Conservation (phyloP, 2,113 vertebrate genomes). For the Dolichallabes microphthalmus region DNA sequence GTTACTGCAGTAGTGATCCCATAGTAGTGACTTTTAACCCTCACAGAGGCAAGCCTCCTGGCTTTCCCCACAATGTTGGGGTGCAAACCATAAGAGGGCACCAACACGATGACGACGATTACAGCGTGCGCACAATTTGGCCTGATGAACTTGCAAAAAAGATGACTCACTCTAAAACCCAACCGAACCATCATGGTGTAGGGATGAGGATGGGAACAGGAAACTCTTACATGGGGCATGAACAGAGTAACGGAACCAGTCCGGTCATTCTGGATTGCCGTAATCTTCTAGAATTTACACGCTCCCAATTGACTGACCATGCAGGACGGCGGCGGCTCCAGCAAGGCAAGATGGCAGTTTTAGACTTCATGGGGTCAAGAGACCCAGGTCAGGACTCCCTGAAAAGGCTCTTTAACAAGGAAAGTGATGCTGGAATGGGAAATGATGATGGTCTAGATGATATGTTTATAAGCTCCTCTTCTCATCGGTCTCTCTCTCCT, state of each 20-base stretch:
- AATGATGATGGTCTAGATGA: slow-evolving; percentile 62
- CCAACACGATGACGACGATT: slow-evolving; percentile 74
- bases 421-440: slow-evolving; percentile 58
- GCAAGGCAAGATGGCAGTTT: slow-evolving; percentile 76
- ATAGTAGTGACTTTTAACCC: slow-evolving; percentile 82
- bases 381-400: slow-evolving; percentile 69
- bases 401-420: slow-evolving; percentile 71
- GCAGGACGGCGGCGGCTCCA: slow-evolving; percentile 71
- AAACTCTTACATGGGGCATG: slow-evolving; percentile 55
- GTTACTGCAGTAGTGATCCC: slow-evolving; percentile 84
- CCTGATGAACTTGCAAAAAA: slow-evolving; percentile 80
- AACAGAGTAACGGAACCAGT: slow-evolving; percentile 62
- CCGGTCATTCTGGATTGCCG: slow-evolving; percentile 76
- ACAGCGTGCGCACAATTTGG: slow-evolving; percentile 79
- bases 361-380: slow-evolving; percentile 72
- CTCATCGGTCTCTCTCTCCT: slow-evolving; percentile 61
- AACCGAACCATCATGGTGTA: slow-evolving; percentile 61
- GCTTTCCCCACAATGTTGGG: slow-evolving; percentile 56
- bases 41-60: slow-evolving; percentile 66
- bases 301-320: slow-evolving; percentile 68
- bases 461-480: slow-evolving; percentile 60
- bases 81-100: slow-evolving; percentile 57
- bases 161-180: slow-evolving; percentile 73
- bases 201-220: slow-evolving; percentile 56
- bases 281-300: slow-evolving; percentile 71